These are phyloP conservation scores for Heterodera filipjevi DNA, from an alignment of 2,888 invertebrate genomes.

Conservation along the genomic window DNA sequence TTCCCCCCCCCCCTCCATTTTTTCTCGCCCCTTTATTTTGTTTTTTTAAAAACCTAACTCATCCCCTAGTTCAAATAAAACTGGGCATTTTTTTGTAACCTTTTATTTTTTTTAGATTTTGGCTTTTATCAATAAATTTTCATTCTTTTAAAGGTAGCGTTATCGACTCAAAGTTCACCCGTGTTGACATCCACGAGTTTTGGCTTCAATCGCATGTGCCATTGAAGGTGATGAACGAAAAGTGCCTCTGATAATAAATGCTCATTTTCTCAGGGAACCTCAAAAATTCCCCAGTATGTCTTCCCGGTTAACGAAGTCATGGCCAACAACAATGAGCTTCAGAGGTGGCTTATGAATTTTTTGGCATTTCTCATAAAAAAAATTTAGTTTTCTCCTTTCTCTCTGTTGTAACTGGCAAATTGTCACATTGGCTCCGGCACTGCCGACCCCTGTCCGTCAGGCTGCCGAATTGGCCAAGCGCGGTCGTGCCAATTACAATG, in stretches of 20 bases:
- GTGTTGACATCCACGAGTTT: conserved; percentile 40
- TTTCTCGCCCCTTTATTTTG: too few relatives aligned
- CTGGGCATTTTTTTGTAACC: too few relatives aligned
- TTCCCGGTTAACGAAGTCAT: conserved; percentile 39
- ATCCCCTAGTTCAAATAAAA: too few relatives aligned
- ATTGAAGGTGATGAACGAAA: conserved; percentile 36
- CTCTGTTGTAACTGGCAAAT: conserved; percentile 36
- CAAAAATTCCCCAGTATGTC: conserved; percentile 43
- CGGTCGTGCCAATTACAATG: conserved; percentile 36
- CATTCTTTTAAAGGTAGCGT: not conserved
- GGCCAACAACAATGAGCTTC: conserved; percentile 36
- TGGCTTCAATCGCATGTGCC: conserved; percentile 39
- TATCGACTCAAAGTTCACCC: conserved; percentile 35
- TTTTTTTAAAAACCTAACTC: too few relatives aligned
- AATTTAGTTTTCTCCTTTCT: not conserved
- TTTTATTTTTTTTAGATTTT: too few relatives aligned
- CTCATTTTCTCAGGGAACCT: conserved; percentile 36
- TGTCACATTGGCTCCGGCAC: conserved; percentile 29
- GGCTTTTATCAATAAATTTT: too few relatives aligned
- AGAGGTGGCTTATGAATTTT: conserved; percentile 21
- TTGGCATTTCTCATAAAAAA: not conserved
- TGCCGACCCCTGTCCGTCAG: conserved; percentile 54
- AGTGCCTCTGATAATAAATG: too few relatives aligned
- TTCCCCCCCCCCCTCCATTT: too few relatives aligned
- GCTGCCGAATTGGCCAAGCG: conserved; percentile 57